phyloP scores from a whole-genome alignment of 2,113 vertebrate genomes.

The Riparia riparia region DNA sequence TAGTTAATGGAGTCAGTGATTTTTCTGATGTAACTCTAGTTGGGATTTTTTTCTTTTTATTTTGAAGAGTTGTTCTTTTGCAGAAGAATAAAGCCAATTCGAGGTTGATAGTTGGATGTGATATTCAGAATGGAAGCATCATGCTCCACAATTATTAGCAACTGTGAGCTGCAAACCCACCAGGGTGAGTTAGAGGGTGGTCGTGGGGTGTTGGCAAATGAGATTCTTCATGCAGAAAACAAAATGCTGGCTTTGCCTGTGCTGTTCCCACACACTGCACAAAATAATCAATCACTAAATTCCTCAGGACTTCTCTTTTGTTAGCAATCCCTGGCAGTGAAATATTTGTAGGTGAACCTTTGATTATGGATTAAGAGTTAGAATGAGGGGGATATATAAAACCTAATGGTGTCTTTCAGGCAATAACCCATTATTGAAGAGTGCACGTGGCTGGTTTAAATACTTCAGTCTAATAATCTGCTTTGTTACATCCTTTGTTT shows the following conservation, averaged over 20 bases:
- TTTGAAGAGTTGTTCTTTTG: constrained; percentile 1
- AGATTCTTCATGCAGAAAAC: neutral
- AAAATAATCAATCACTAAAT: neutral
- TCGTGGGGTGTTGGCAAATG: neutral
- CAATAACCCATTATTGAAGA: neutral
- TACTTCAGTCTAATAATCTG: neutral
- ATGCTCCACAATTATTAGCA: neutral
- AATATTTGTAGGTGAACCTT: neutral
- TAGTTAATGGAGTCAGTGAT: neutral
- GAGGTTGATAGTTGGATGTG: neutral
- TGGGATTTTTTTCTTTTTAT: neutral
- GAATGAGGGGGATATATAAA: neutral
- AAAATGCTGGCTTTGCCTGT: neutral
- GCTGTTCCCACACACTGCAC: neutral
- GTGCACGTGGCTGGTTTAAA: neutral
- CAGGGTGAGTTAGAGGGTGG: neutral
- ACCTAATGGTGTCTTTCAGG: neutral
- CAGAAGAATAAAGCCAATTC: constrained; percentile 13
- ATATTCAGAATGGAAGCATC: neutral
- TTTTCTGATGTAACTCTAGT: neutral
- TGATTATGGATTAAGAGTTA: neutral
- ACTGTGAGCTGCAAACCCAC: neutral
- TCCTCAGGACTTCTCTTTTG: neutral
- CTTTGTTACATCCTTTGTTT: neutral
- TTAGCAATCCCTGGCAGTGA: neutral